These are phyloP conservation scores for Nannoperca australis DNA, from an alignment of 2,797 vertebrate genomes.

Conservation along the genomic window DNA sequence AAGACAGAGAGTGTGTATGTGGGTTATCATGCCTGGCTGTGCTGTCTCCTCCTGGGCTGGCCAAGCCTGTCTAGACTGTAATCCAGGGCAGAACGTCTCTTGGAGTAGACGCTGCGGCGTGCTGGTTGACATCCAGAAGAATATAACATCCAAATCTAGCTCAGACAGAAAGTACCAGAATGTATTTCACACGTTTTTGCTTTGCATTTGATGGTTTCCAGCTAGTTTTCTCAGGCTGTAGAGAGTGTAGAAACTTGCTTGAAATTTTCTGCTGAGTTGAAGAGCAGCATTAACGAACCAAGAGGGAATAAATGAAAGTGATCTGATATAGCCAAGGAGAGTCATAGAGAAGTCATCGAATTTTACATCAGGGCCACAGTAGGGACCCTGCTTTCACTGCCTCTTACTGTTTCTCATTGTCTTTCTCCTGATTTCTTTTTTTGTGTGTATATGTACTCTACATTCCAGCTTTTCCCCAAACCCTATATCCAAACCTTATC, in stretches of 20 bases:
- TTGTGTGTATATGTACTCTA: not conserved
- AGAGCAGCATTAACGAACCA: conserved; percentile 49
- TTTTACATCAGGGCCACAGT: conserved; percentile 39
- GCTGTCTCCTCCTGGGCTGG: conserved; percentile 29
- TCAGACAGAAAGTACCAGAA: conserved; percentile 51
- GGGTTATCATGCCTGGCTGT: conserved; percentile 39
- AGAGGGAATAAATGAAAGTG: conserved; percentile 47
- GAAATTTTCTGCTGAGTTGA: conserved; percentile 53
- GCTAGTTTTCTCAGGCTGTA: conserved; percentile 18
- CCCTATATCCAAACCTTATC: conserved; percentile 14
- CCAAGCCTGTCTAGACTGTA: conserved; percentile 63
- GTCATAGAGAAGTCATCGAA: conserved; percentile 46
- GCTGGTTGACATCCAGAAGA: conserved; percentile 69
- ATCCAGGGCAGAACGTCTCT: conserved; percentile 60
- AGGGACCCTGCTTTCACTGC: conserved; percentile 3
- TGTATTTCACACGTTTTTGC: conserved; percentile 50
- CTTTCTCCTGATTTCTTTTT: conserved; percentile 8
- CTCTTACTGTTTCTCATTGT: conserved; percentile 11
- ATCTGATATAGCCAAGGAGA: conserved; percentile 33
- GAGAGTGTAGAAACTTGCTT: conserved; percentile 30
- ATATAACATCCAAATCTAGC: conserved; percentile 47
- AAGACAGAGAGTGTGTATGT: conserved; percentile 39
- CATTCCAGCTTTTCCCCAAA: conserved; percentile 6
- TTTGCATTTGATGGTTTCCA: conserved; percentile 39
- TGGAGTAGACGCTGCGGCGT: conserved; percentile 21